Conservation (phyloP, 2,888 invertebrate genomes). For the Pharmacophagus antenor region DNA sequence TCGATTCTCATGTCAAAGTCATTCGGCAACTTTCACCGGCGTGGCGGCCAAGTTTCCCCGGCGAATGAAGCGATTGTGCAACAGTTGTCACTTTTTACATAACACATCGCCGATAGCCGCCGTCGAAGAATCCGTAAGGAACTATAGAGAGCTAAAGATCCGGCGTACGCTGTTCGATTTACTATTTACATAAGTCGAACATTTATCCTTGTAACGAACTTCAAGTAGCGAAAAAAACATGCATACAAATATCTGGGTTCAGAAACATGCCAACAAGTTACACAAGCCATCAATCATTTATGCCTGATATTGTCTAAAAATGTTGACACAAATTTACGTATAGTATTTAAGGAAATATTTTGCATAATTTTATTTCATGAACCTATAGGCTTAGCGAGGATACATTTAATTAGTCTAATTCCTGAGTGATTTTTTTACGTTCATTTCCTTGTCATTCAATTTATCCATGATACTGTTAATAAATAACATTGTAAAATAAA, state of each 20-base stretch:
- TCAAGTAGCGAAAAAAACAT: background rate
- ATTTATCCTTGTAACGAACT: background rate
- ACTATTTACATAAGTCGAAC: background rate
- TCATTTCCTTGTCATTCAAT: too few relatives aligned
- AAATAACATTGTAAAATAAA: too few relatives aligned
- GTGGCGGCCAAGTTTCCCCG: slow-evolving; percentile 74
- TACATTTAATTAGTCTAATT: too few relatives aligned
- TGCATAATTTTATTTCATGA: background rate
- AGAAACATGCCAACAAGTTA: background rate
- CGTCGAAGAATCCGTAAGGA: slow-evolving; percentile 28
- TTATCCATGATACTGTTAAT: too few relatives aligned
- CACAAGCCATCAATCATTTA: background rate
- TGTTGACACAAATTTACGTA: background rate
- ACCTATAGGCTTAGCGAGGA: background rate
- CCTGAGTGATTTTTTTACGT: too few relatives aligned
- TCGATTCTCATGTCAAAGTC: slow-evolving; percentile 67
- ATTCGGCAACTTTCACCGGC: slow-evolving; percentile 76
- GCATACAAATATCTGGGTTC: background rate
- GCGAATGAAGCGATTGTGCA: slow-evolving; percentile 77
- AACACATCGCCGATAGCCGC: slow-evolving; percentile 44
- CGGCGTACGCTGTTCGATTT: background rate
- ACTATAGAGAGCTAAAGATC: slow-evolving; percentile 6
- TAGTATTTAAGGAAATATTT: background rate
- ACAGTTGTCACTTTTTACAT: slow-evolving; percentile 76
- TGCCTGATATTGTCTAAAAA: background rate